phyloP scores from a whole-genome alignment of 2,113 vertebrate species.

The Australoheros scitulus region DNA sequence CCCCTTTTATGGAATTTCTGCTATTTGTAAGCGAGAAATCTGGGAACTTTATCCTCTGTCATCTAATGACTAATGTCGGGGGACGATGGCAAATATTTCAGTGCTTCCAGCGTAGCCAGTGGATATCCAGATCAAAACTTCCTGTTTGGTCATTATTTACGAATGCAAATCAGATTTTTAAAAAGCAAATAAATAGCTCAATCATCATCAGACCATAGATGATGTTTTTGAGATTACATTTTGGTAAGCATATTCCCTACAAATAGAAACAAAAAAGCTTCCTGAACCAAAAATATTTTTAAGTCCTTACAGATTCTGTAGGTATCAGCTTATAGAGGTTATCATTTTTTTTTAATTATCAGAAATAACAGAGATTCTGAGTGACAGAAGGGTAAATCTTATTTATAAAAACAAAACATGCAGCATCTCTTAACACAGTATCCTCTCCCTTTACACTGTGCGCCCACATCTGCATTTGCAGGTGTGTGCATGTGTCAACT shows the following conservation, averaged over 20 bases:
- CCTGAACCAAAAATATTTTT: no score
- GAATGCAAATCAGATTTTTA: not conserved
- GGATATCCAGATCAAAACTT: not conserved
- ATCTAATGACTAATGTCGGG: not conserved
- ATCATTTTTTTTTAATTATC: not conserved
- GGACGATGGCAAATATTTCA: not conserved
- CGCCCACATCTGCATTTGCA: constrained; percentile 17
- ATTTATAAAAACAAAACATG: constrained; percentile 14
- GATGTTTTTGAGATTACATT: not conserved
- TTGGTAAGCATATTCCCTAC: not conserved
- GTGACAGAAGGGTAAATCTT: constrained; percentile 42
- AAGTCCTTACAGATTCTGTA: not conserved
- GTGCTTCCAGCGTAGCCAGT: not conserved
- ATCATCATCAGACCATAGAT: not conserved
- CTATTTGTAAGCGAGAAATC: not conserved
- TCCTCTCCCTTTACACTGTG: not conserved
- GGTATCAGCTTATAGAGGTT: not conserved
- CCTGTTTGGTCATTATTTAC: not conserved
- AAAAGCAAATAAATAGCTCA: not conserved
- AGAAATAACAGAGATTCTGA: not conserved
- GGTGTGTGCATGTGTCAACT: constrained; percentile 27
- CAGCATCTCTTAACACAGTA: not conserved
- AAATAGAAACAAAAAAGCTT: not conserved
- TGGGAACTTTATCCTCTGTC: not conserved
- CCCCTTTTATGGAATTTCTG: not conserved